These are phyloP conservation scores for Ochropacha duplaris DNA, from an alignment of 2,888 invertebrate species.

Conservation along the genomic window DNA sequence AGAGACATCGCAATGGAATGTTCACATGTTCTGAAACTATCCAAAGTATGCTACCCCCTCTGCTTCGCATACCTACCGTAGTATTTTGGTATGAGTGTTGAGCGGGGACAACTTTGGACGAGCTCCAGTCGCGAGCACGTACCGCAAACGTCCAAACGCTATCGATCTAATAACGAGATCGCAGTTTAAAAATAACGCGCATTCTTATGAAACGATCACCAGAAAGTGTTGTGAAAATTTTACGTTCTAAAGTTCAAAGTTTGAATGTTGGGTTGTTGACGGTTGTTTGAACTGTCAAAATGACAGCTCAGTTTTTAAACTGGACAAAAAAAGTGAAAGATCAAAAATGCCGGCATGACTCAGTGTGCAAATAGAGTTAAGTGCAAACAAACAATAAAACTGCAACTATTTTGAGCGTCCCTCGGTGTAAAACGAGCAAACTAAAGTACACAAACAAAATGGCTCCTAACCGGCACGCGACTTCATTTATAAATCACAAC, in stretches of 20 bases:
- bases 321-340: constrained; percentile 14
- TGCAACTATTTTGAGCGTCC: constrained; percentile 62
- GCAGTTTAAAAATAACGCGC: constrained; percentile 7
- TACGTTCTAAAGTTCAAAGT: neutral
- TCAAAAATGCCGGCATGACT: constrained; percentile 47
- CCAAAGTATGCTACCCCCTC: constrained; percentile 65
- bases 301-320: constrained; percentile 1
- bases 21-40: constrained; percentile 44
- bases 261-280: neutral
- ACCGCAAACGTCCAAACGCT: constrained; percentile 51
- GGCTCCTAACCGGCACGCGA: constrained; percentile 74
- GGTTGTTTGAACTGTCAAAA: constrained; percentile 7
- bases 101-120: constrained; percentile 78
- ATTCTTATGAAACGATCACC: neutral
- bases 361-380: constrained; percentile 53
- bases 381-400: constrained; percentile 70
- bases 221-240: neutral
- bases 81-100: constrained; percentile 76
- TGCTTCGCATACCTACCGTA: constrained; percentile 63
- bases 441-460: constrained; percentile 71
- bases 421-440: constrained; percentile 59
- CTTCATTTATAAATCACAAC: constrained; percentile 71
- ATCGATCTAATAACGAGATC: constrained; percentile 35
- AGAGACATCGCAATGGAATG: constrained; percentile 32
- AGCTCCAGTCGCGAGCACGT: constrained; percentile 69